Conservation (phyloP, 2,797 vertebrate species). For the Trematomus bernacchii region DNA sequence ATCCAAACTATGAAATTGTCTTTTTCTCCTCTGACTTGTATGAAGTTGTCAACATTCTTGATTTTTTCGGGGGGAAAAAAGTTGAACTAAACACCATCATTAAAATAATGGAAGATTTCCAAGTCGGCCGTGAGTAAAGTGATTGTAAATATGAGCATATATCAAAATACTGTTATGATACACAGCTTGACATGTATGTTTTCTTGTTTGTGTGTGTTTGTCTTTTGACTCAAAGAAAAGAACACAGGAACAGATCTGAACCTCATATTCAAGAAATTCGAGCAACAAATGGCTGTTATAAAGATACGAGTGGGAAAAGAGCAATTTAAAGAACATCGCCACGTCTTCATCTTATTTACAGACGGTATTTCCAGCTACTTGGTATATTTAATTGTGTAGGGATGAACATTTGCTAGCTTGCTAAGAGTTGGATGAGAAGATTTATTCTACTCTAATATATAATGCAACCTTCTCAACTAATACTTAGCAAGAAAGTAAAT, state of each 20-base stretch:
- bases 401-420: not conserved
- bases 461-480: not conserved
- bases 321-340: conserved; percentile 62
- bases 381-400: not conserved
- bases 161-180: not conserved
- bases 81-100: rapidly evolving
- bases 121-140: conserved; percentile 44
- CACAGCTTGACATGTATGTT: not conserved
- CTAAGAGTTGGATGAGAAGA: not conserved
- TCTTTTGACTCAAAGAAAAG: conserved; percentile 45
- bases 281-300: conserved; percentile 46
- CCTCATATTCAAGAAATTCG: conserved; percentile 28
- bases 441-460: not conserved
- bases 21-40: conserved; percentile 70
- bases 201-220: not conserved
- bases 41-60: conserved; percentile 57
- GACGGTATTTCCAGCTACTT: conserved; percentile 67
- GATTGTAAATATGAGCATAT: not conserved
- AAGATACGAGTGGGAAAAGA: rapidly evolving
- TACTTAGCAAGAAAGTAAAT: not conserved
- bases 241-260: conserved; percentile 71
- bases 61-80: conserved; percentile 20
- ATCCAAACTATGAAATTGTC: conserved; percentile 76
- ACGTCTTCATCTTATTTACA: conserved; percentile 72
- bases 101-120: not conserved